Percentiles rank a stretch among this genome's conserved stretches.
Conservation (phyloP, 2,888 invertebrate genomes). For the Eupithecia vulgata region DNA sequence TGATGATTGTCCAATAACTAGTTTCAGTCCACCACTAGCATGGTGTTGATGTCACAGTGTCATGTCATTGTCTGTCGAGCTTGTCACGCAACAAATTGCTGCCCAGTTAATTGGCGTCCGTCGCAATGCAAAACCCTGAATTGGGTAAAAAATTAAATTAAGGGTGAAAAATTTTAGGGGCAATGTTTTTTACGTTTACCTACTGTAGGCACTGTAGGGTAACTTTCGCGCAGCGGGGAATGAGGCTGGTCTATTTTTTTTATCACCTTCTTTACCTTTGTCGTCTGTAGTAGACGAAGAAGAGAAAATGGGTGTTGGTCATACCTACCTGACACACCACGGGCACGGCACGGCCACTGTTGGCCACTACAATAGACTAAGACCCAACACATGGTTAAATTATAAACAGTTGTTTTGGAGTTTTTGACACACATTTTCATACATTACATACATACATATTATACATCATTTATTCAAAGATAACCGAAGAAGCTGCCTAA, state of each 20-base stretch:
- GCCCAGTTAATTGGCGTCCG: conserved; percentile 60
- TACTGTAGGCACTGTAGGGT: background rate
- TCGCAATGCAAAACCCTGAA: conserved; percentile 53
- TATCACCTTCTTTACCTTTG: background rate
- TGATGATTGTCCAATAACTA: background rate
- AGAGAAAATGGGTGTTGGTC: background rate
- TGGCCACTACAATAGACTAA: too few relatives aligned
- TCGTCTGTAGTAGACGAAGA: background rate
- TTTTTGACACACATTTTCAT: too few relatives aligned
- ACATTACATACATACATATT: too few relatives aligned
- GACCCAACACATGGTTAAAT: too few relatives aligned
- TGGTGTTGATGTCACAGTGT: conserved; percentile 37
- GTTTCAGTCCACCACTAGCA: conserved; percentile 12
- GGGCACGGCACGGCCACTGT: too few relatives aligned
- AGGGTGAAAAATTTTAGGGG: conserved; percentile 53
- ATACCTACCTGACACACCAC: background rate
- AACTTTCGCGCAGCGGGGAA: background rate
- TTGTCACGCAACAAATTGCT: conserved; percentile 65
- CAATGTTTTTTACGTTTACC: background rate
- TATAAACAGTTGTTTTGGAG: too few relatives aligned
- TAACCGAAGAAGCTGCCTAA: too few relatives aligned
- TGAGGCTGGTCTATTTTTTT: background rate
- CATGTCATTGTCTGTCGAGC: conserved; percentile 52
- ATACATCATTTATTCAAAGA: too few relatives aligned
- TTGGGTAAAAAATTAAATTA: conserved; percentile 54